These are phyloP conservation scores for Silvanus unidentatus DNA, from an alignment of 2,888 invertebrate species.

Conservation along the genomic window DNA sequence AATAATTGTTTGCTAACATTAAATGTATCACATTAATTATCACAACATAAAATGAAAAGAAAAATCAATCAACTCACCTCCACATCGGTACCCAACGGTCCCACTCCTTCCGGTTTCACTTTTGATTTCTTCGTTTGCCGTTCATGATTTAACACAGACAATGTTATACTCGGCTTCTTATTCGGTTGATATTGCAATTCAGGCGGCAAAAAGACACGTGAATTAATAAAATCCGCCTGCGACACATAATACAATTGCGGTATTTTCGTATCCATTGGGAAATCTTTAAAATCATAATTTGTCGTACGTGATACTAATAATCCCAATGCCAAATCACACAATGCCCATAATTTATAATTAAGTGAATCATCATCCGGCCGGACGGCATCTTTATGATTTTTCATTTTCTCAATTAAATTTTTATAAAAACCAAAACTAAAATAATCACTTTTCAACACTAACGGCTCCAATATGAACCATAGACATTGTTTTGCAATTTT, in stretches of 20 bases:
- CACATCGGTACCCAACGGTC: constrained; percentile 55
- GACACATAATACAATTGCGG: constrained; percentile 87
- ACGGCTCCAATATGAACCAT: constrained; percentile 91
- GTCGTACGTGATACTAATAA: constrained; percentile 82
- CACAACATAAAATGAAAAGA: neutral
- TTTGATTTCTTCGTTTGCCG: constrained; percentile 46
- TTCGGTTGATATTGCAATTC: constrained; percentile 61
- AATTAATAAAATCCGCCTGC: constrained; percentile 69
- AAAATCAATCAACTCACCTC: constrained; percentile 47
- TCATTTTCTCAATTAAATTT: constrained; percentile 88
- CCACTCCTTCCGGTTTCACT: constrained; percentile 50
- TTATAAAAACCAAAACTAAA: constrained; percentile 95
- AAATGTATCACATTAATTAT: constrained; percentile 4
- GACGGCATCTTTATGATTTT: constrained; percentile 86
- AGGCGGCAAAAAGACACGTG: constrained; percentile 73
- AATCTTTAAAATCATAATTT: constrained; percentile 85
- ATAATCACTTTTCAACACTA: constrained; percentile 88
- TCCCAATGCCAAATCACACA: constrained; percentile 91
- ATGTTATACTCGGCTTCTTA: constrained; percentile 44
- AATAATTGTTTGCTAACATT: constrained; percentile 31
- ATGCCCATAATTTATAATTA: constrained; percentile 91
- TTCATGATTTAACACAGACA: constrained; percentile 45
- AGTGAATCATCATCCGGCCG: constrained; percentile 74
- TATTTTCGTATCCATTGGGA: constrained; percentile 77
- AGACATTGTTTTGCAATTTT: constrained; percentile 78